Evolutionary conservation across 2,113 vertebrate species (phyloP), one percentile per base, ranked within the genome.

Genomic region (Antennarius striatus): DNA sequence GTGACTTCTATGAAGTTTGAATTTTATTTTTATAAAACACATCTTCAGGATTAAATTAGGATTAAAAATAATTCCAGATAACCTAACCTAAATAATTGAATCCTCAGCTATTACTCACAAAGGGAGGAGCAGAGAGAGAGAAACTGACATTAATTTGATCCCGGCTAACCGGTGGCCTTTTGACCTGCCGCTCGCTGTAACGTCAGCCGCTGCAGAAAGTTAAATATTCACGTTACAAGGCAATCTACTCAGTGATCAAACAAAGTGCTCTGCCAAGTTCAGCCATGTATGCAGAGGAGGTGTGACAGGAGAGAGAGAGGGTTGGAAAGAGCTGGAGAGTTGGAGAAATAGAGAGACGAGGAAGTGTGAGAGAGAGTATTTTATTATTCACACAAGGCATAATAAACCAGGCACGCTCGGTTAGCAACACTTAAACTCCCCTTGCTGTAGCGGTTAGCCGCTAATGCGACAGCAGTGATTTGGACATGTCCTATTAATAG

Each of bases 381-480:
- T 91, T 90, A 92, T 92, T 91, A 93, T 92, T 91, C 91, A 92
- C 90, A 93, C 75, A 90, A 87, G 88, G 90, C 89, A 91, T 93
- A 93, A 92, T 92, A 91, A 93, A 92, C 84, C 83, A 86, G 82
- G 85, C 81, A 88, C 69, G 71, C 76, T 86, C 86, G 30, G 85
- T 90, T 92, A 92, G 81, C 89, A 91, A 87, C 91, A 85, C 91
- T 91, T 91, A 91, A 92, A 91, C 82, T 90, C 88, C 76, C 75
- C 15, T 61, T 65, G 79, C 87, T 90, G 88, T 83, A 86, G 86
- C 49, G 73, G 84, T 90, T 92, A 89, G 87, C 83, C 28, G 52
- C 81, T 91, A 89, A 91, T 89, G 82, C 71, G 80, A 91, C 84
- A 90, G 89, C 85, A 85, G 84, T 91, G 87, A 91, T 92, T 92